A percentile compares a stretch with the other conserved stretches of the same genome.
Conservation (phyloP, 1,140 invertebrate genomes). For the Lasioglossum albipes region DNA sequence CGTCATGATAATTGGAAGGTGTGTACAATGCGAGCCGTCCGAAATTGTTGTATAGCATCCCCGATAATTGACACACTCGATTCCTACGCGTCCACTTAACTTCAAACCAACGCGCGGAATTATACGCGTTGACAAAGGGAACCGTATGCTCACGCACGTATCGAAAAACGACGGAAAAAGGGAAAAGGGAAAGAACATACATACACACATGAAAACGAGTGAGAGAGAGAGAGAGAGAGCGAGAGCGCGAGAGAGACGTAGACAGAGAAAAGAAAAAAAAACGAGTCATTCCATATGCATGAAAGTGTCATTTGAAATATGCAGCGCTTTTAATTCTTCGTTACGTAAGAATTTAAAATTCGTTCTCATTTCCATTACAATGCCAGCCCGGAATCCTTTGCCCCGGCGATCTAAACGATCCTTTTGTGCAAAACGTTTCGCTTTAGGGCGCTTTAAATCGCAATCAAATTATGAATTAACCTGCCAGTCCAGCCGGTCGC, state of each 20-base stretch:
- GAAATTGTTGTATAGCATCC: not conserved
- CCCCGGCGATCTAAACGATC: not conserved
- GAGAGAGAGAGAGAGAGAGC: too few relatives aligned
- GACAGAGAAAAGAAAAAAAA: not conserved
- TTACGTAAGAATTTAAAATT: conserved; percentile 4
- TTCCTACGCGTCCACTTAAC: not conserved
- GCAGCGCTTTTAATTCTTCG: not conserved
- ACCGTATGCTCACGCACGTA: not conserved
- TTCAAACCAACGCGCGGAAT: not conserved
- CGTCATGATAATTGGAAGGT: conserved; percentile 9
- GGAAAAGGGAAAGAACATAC: too few relatives aligned
- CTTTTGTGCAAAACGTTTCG: conserved; percentile 1
- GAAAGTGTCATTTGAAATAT: not conserved
- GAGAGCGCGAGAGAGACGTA: too few relatives aligned
- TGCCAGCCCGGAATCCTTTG: not conserved
- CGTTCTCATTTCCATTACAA: not conserved
- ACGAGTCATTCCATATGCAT: not conserved
- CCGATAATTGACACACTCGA: not conserved
- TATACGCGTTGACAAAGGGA: not conserved
- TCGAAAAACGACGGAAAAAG: too few relatives aligned
- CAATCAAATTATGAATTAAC: conserved; percentile 1
- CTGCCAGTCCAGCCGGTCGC: not conserved
- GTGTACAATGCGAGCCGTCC: not conserved
- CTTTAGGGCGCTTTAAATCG: not conserved
- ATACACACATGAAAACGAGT: too few relatives aligned